Conservation (phyloP, 2,113 vertebrate species). For the Mus musculus region GRCm39 chr6:79779501-79780000, state of each 20-base stretch:
- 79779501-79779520: not conserved
- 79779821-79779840: slow-evolving; percentile 35
- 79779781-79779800: not conserved
- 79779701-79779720: not conserved
- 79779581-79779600: fast-evolving
- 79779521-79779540: not conserved
- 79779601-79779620: not conserved
- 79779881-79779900: slow-evolving; percentile 51
- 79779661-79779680: not conserved
- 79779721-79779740: not conserved
- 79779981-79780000: not conserved
- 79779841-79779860: slow-evolving; percentile 45
- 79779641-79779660: not conserved
- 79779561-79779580: not conserved
- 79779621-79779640: not conserved
- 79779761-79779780: not conserved
- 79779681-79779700: not conserved
- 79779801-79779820: not conserved
- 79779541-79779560: not conserved
- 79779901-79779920: slow-evolving; percentile 46
- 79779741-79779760: not conserved
- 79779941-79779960: slow-evolving; percentile 19
- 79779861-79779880: slow-evolving; percentile 24
- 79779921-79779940: slow-evolving; percentile 51
- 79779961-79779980: not conserved